Percentiles rank a stretch among this genome's conserved stretches.
phyloP scores from a whole-genome alignment of 2,797 vertebrate species.

The Rhodeus uyekii region DNA sequence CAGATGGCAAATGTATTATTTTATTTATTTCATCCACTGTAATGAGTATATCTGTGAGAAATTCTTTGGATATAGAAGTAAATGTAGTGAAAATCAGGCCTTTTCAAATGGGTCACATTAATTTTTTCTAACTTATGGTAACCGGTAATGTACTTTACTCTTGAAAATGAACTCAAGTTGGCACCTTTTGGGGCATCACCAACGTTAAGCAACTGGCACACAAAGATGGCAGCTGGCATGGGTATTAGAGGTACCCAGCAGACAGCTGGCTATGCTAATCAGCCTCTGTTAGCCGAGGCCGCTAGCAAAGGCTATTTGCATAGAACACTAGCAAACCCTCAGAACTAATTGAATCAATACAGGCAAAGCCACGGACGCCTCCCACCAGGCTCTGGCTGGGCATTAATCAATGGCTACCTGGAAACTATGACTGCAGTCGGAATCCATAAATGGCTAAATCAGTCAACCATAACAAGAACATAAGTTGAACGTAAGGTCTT shows the following conservation, averaged over 20 bases:
- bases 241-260: slow-evolving; percentile 42
- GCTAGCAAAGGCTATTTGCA: slow-evolving; percentile 39
- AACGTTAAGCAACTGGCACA: slow-evolving; percentile 42
- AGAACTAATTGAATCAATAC: slow-evolving; percentile 61
- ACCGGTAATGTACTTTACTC: not conserved
- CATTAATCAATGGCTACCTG: slow-evolving; percentile 58
- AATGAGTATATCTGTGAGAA: not conserved
- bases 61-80: not conserved
- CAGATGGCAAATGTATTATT: slow-evolving; percentile 39
- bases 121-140: not conserved
- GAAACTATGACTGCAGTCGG: slow-evolving; percentile 43
- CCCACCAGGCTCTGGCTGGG: slow-evolving; percentile 41
- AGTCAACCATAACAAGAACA: slow-evolving; percentile 32
- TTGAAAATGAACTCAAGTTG: slow-evolving; percentile 16
- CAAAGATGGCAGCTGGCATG: slow-evolving; percentile 46
- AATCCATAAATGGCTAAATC: slow-evolving; percentile 36
- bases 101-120: not conserved
- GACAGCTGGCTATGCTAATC: slow-evolving; percentile 53
- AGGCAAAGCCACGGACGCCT: slow-evolving; percentile 42
- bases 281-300: slow-evolving; percentile 42
- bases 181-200: slow-evolving; percentile 6
- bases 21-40: slow-evolving; percentile 14
- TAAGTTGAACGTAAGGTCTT: slow-evolving; percentile 15
- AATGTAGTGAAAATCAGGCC: not conserved
- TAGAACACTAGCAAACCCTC: slow-evolving; percentile 44